Evolutionary conservation across 2,797 vertebrate species (phyloP).

Genomic region (Cuculus canorus): DNA sequence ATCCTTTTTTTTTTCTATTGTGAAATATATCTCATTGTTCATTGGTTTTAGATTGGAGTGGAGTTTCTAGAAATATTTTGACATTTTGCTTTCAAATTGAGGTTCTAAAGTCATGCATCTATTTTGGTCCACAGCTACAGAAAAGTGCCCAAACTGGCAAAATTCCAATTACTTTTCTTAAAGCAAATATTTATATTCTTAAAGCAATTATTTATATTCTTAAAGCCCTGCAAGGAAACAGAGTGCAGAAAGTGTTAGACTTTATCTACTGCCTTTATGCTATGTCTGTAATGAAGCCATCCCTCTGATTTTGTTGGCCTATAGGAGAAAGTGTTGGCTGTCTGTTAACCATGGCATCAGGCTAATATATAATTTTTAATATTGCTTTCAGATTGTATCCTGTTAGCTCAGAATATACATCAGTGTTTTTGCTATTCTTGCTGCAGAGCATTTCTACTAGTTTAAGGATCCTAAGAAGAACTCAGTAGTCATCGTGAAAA

Average conservation of each 20-base stretch:
- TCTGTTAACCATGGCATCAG: background rate
- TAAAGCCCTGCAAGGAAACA: background rate
- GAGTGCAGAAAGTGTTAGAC: background rate
- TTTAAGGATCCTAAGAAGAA: background rate
- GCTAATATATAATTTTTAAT: background rate
- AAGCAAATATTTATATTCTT: background rate
- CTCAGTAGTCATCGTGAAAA: background rate
- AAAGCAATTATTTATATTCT: background rate
- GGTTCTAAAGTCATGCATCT: background rate
- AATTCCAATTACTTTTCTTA: background rate
- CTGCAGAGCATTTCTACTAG: background rate
- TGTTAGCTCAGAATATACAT: background rate
- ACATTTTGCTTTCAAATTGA: background rate
- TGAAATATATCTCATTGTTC: background rate
- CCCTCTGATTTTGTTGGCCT: background rate
- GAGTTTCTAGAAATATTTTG: background rate
- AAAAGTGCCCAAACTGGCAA: background rate
- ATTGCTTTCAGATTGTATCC: background rate
- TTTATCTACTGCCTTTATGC: background rate
- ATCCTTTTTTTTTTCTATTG: background rate
- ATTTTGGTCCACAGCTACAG: rapidly evolving
- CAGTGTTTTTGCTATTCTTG: background rate
- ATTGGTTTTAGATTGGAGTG: background rate
- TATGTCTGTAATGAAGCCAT: background rate
- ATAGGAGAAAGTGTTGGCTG: background rate